Conservation (phyloP, 2,113 vertebrate species). For the Trogon surrucura region DNA sequence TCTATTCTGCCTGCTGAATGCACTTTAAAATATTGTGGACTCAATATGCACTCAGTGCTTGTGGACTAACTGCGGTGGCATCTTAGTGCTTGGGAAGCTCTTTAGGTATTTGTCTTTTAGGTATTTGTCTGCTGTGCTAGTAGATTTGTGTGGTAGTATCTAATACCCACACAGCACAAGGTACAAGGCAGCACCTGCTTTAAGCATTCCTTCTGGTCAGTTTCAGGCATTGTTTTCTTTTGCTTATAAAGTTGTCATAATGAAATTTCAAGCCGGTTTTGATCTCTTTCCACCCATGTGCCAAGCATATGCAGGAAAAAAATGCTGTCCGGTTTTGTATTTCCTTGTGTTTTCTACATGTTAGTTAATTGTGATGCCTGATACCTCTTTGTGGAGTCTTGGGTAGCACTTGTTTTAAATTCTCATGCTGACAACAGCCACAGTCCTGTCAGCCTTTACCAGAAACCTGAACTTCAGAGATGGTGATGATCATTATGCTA, state of each 20-base stretch:
- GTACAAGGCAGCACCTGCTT: not conserved
- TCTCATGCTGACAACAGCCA: not conserved
- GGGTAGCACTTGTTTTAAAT: not conserved
- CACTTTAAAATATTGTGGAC: not conserved
- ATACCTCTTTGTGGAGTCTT: not conserved
- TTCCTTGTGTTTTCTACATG: not conserved
- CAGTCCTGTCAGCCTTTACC: not conserved
- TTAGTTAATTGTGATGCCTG: not conserved
- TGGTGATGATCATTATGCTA: not conserved
- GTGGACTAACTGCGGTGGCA: not conserved
- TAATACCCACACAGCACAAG: not conserved
- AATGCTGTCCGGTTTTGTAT: not conserved
- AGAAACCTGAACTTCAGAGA: not conserved
- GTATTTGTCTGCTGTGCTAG: not conserved
- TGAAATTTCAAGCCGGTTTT: not conserved
- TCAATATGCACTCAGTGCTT: not conserved
- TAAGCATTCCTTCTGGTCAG: not conserved
- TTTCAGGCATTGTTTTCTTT: not conserved
- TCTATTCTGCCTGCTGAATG: not conserved
- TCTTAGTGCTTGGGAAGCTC: not conserved
- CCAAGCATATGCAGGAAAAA: not conserved
- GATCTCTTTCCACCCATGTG: not conserved
- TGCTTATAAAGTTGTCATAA: not conserved
- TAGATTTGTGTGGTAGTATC: not conserved
- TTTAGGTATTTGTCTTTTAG: not conserved